Evolutionary conservation across 2,888 invertebrate genomes (phyloP), one percentile per base, ranked within the genome.

Genomic region (Ariolimax columbianus): DNA sequence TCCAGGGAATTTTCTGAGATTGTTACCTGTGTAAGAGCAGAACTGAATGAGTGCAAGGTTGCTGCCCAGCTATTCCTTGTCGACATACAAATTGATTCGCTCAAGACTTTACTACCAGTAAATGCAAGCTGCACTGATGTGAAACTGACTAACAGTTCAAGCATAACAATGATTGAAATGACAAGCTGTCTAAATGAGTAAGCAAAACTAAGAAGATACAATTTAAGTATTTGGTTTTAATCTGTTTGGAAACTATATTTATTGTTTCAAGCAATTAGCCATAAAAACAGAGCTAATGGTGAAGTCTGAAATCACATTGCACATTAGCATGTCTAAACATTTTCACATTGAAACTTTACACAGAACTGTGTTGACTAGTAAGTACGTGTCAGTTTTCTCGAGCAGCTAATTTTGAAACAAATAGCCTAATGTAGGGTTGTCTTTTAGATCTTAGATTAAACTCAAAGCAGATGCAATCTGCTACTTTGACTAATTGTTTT

Each of bases 151-250:
- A 38, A 47, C 7, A 63, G 30, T 73, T n/a, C 36, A 30, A 73
- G 36, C 36, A 11, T 72, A 36, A 30, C 82, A 30, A n/a, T 72
- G 55, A 70, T 0, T 59, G 70, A 38, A 51, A 30, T 83, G 17
- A 17, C 51, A 30, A 38, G 4, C 36, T 83, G 77, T 59, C 19
- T 78, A n/a, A 55, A 33, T 30, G 30, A 38, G 83, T 83, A 83
- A 75, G 75, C 3, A 51, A 47, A 51, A 17, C 26, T 40, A 23
- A 23, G 19, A 47, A 9, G 14, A 47, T 47, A 9, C 14, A 9
- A 14, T 47, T 47, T 47, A 6, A 6, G 14, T 47, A 14, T 9
- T 47, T 47, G 47, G 47, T 47, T 47, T 6, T 47, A 9, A 47
- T 14, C 14, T 47, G 6, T 47, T 14, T 47, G 9, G 14, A 47